Percentiles rank a stretch among this genome's conserved stretches.
Conservation (phyloP, 2,113 vertebrate species). For the Hippopotamus amphibius region DNA sequence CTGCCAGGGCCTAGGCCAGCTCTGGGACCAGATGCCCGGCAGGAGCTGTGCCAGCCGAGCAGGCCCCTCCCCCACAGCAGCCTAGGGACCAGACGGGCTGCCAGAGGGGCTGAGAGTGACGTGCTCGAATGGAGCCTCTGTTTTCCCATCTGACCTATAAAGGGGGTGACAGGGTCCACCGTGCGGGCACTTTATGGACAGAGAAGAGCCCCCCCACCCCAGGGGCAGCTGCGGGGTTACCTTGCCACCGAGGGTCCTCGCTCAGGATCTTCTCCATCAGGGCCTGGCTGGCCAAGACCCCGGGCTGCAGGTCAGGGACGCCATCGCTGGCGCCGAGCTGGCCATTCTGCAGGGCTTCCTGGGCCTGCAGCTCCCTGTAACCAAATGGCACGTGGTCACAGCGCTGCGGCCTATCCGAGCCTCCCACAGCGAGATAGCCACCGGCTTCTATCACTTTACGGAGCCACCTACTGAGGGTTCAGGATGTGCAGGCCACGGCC, state of each 20-base stretch:
- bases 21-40: rapidly evolving
- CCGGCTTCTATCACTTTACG: not conserved
- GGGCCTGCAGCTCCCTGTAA: conserved; percentile 95
- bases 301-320: conserved; percentile 93
- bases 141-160: not conserved
- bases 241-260: conserved; percentile 96
- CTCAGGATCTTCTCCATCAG: conserved; percentile 95
- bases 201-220: rapidly evolving
- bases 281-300: conserved; percentile 94
- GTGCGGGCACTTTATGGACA: rapidly evolving
- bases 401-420: rapidly evolving
- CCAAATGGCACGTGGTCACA: not conserved
- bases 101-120: rapidly evolving
- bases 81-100: rapidly evolving
- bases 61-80: too few relatives aligned
- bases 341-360: conserved; percentile 94
- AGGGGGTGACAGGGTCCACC: rapidly evolving
- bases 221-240: conserved; percentile 44
- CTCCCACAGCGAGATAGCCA: rapidly evolving
- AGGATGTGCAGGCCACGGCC: rapidly evolving
- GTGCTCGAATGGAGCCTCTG: rapidly evolving
- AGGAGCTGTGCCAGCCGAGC: rapidly evolving
- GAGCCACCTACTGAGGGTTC: not conserved
- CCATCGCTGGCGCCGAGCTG: conserved; percentile 91
- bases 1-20: rapidly evolving